Evolutionary conservation across 2,888 invertebrate species (phyloP), one percentile per base, ranked within the genome.

Genomic region (Muschampia plurimacula): DNA sequence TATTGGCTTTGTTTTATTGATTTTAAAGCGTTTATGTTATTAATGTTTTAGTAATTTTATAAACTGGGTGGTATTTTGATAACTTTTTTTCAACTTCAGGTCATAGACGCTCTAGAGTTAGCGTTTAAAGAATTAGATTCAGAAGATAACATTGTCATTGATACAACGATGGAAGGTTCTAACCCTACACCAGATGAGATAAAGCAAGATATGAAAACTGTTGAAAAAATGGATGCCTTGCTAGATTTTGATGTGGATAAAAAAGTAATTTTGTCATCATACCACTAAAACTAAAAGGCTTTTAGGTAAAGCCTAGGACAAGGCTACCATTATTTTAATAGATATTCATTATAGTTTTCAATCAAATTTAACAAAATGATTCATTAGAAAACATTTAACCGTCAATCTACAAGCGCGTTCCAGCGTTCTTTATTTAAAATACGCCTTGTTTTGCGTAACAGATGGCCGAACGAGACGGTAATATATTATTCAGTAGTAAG

Each of bases 201-300:
- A 77, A 90, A 91, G 65, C 80, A 77, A 52, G 77, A 68, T 28
- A 74, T 73, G 0, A 74, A 75, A 2, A 70, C 69, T 9, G 74
- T 67, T 13, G 60, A 89, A 75, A 77, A 81, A 80, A 73, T 79
- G 5, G 81, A 82, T 13, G 77, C 83, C 28, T 77, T 87, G 36
- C 78, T 85, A 57, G 85, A 86, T 68, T 86, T 90, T 63, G 86
- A 85, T 60, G 76, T 83, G 0, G 82, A 88, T 6, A 84, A 86
- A 74, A 92, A 89, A 81, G 93, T 93, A 73, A 97, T 97, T 85
- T 98, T 98, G n/a, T n/a, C n/a, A n/a, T n/a, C n/a, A n/a, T n/a
- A n/a, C n/a, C n/a, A n/a, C n/a, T n/a, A n/a, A n/a, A n/a, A 36
- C 5, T 2, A 36, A 3, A 36, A 36, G 36, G 0, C 36, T 36